Evolutionary conservation across 1,140 invertebrate species (phyloP).

Genomic region (Saccostrea cuccullata): DNA sequence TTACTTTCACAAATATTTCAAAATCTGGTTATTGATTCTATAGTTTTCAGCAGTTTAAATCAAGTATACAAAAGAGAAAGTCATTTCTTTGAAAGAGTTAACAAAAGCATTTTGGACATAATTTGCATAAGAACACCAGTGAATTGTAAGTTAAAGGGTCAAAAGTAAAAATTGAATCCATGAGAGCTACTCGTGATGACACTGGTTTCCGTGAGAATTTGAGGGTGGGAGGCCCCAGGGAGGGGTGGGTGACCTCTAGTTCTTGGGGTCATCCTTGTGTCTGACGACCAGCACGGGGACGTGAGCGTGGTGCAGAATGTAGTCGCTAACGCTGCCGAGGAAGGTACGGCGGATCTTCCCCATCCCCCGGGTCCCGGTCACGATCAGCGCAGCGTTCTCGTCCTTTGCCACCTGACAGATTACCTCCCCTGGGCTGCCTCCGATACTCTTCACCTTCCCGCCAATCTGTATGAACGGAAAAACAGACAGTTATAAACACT

Average conservation of each 20-base stretch:
- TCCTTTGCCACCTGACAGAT: slow-evolving; percentile 72
- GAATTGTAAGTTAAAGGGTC: not conserved
- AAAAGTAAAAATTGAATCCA: not conserved
- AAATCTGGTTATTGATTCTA: not conserved
- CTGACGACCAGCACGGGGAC: slow-evolving; percentile 72
- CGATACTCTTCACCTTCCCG: slow-evolving; percentile 74
- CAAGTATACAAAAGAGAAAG: not conserved
- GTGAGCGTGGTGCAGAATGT: slow-evolving; percentile 74
- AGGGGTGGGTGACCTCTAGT: not conserved
- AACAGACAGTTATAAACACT: not conserved
- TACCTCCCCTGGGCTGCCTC: slow-evolving; percentile 71
- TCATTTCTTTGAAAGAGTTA: not conserved
- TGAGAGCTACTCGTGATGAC: not conserved
- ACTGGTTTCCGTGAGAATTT: not conserved
- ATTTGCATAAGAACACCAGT: not conserved
- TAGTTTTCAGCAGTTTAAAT: not conserved
- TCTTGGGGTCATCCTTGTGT: slow-evolving; percentile 58
- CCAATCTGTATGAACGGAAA: slow-evolving; percentile 65
- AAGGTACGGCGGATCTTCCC: slow-evolving; percentile 72
- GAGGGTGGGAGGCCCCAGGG: not conserved
- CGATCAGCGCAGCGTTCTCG: slow-evolving; percentile 71
- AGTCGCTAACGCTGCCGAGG: slow-evolving; percentile 75
- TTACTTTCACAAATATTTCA: too few relatives aligned
- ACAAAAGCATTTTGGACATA: not conserved
- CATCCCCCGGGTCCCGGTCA: slow-evolving; percentile 75